A percentile compares a stretch with the other conserved stretches of the same genome.
Evolutionary conservation across 2,888 invertebrate genomes (phyloP).

Genomic region (Dioctria rufipes): DNA sequence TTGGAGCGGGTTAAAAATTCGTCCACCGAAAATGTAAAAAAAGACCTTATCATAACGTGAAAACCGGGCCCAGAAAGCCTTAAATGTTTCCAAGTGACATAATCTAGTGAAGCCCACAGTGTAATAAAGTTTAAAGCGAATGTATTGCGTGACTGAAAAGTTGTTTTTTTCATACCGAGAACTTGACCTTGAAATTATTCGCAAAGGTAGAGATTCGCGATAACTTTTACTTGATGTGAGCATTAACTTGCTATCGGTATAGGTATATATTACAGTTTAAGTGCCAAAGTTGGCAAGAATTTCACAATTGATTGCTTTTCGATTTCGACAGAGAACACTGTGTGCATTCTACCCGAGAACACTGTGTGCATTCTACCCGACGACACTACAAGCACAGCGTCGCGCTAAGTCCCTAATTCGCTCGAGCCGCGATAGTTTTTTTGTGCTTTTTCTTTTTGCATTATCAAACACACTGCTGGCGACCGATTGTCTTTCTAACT

Average conservation of each 20-base stretch:
- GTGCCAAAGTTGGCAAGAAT: conserved; percentile 37
- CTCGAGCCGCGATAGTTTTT: background rate
- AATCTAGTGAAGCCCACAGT: background rate
- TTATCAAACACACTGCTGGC: conserved; percentile 21
- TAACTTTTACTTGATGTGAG: background rate
- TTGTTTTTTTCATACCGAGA: background rate
- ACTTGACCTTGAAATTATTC: conserved; percentile 35
- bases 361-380: background rate
- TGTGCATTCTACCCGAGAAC: background rate
- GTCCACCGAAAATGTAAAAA: background rate
- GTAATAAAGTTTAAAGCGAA: conserved; percentile 1
- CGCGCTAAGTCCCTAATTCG: background rate
- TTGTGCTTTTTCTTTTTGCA: background rate
- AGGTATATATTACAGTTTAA: conserved; percentile 22
- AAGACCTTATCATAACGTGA: background rate
- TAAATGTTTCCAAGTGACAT: conserved; percentile 4
- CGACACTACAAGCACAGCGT: background rate
- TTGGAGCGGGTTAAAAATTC: background rate
- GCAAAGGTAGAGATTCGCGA: conserved; percentile 9
- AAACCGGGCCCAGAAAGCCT: background rate
- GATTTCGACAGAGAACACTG: background rate
- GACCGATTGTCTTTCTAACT: conserved; percentile 51
- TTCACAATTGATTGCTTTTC: conserved; percentile 4
- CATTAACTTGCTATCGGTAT: conserved; percentile 3
- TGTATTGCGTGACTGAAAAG: background rate